Percentiles rank a stretch among this genome's conserved stretches.
These are phyloP conservation scores for Matsumurasca onukii DNA, from an alignment of 1,140 invertebrate species.

Conservation along the genomic window DNA sequence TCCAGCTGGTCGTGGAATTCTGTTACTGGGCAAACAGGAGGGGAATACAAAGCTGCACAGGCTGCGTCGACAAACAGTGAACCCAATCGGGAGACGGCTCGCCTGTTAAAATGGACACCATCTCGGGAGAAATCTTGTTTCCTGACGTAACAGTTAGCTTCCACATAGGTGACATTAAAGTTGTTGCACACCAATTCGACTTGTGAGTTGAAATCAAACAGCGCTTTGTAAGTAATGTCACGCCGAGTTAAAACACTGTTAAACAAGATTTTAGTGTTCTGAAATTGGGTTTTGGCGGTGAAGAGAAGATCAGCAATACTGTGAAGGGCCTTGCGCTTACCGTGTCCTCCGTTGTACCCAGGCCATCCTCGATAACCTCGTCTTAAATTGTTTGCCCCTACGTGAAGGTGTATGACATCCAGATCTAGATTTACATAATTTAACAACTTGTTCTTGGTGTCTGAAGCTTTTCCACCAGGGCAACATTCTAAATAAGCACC, in stretches of 20 bases:
- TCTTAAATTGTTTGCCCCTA: background rate
- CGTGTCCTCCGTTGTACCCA: background rate
- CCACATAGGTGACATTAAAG: background rate
- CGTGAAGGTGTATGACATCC: background rate
- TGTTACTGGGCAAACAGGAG: background rate
- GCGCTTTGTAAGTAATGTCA: background rate
- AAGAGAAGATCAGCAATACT: background rate
- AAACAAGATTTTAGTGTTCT: background rate
- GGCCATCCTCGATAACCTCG: background rate
- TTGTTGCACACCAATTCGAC: background rate
- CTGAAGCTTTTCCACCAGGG: background rate
- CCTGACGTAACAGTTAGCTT: background rate
- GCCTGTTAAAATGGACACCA: background rate
- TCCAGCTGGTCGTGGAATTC: background rate
- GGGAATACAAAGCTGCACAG: background rate
- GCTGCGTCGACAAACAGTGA: background rate
- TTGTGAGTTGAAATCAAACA: background rate
- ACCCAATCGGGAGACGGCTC: background rate
- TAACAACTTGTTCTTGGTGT: background rate
- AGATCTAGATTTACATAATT: background rate
- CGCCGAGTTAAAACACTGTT: conserved; percentile 9
- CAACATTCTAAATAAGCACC: background rate
- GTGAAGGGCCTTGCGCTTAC: conserved; percentile 6
- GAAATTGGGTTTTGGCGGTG: background rate
- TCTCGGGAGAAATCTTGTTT: background rate